phyloP scores from a whole-genome alignment of 2,888 invertebrate genomes.

The Abscondita cerata region DNA sequence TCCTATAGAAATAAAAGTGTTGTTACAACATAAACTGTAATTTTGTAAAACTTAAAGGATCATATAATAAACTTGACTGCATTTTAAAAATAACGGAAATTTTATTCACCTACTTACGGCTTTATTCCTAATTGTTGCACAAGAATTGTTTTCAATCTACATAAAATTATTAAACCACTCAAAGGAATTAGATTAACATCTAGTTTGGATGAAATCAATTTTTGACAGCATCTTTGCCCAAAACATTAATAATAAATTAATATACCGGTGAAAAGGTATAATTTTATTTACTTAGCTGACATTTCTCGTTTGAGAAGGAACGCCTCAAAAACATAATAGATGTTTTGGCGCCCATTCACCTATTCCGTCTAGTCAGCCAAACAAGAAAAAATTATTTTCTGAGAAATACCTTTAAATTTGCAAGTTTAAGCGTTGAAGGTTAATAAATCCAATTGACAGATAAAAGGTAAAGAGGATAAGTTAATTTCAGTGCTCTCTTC shows the following conservation, averaged over 20 bases:
- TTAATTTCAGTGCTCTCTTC: too few relatives aligned
- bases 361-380: slow-evolving; percentile 25
- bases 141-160: too few relatives aligned
- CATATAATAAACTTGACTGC: too few relatives aligned
- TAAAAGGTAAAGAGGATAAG: too few relatives aligned
- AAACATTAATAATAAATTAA: slow-evolving; percentile 40
- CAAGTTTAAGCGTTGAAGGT: background rate
- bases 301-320: slow-evolving; percentile 51
- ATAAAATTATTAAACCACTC: too few relatives aligned
- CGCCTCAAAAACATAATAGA: slow-evolving; percentile 53
- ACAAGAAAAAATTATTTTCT: slow-evolving; percentile 21
- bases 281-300: slow-evolving; percentile 55
- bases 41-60: too few relatives aligned
- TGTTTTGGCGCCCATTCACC: slow-evolving; percentile 46
- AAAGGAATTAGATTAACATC: slow-evolving; percentile 21
- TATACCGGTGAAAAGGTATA: slow-evolving; percentile 50
- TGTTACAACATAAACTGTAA: too few relatives aligned
- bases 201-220: slow-evolving; percentile 18
- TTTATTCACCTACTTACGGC: too few relatives aligned
- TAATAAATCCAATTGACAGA: too few relatives aligned
- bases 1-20: too few relatives aligned
- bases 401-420: slow-evolving; percentile 10
- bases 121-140: too few relatives aligned
- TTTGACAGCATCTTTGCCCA: slow-evolving; percentile 26
- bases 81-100: too few relatives aligned